phyloP scores from a whole-genome alignment of 2,113 vertebrate species.

The Lophotis ruficrista region DNA sequence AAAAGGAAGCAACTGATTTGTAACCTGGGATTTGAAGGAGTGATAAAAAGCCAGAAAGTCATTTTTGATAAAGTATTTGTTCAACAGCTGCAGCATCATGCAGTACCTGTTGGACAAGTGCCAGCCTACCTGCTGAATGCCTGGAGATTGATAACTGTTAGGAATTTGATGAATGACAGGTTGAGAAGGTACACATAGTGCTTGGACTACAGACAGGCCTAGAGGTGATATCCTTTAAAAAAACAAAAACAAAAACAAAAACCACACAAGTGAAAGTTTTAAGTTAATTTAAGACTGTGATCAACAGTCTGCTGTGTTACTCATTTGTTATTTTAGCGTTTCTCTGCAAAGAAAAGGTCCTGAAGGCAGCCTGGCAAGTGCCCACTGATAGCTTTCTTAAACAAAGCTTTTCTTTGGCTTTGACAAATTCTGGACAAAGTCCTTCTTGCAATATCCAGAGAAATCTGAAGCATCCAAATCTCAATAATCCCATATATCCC shows the following conservation, averaged over 20 bases:
- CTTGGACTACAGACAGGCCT: not conserved
- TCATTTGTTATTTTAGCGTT: not conserved
- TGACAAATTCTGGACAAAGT: not conserved
- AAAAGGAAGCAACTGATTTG: conserved; percentile 27
- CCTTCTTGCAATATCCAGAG: not conserved
- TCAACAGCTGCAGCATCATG: not conserved
- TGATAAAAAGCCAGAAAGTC: conserved; percentile 43
- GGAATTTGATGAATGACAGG: not conserved
- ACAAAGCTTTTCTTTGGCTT: not conserved
- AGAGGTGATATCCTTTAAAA: not conserved
- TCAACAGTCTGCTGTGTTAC: not conserved
- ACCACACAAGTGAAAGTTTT: not conserved
- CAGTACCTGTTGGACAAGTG: not conserved
- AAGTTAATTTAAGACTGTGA: not conserved
- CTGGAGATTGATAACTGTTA: not conserved
- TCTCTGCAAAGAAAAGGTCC: not conserved
- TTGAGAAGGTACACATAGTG: not conserved
- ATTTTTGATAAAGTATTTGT: conserved; percentile 28
- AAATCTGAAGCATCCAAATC: not conserved
- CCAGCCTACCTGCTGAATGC: conserved; percentile 6
- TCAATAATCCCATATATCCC: not conserved
- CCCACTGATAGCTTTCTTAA: not conserved
- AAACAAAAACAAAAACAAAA: not conserved
- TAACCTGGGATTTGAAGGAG: conserved; percentile 52
- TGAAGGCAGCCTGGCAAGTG: not conserved